phyloP scores from a whole-genome alignment of 2,113 vertebrate species.

The Anas platyrhynchos region DNA sequence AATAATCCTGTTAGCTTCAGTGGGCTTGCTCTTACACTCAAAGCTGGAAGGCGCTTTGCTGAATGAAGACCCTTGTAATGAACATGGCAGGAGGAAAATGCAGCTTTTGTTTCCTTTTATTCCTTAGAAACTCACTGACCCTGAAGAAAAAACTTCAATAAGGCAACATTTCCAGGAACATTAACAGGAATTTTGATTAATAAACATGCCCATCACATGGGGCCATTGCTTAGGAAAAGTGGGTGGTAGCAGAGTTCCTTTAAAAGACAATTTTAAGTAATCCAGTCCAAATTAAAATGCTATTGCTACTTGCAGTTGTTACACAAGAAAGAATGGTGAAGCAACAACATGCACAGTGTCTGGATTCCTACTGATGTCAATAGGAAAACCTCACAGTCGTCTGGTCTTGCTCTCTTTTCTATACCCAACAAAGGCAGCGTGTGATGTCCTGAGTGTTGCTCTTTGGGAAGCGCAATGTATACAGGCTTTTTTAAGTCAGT shows the following conservation, averaged over 20 bases:
- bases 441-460: neutral
- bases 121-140: neutral
- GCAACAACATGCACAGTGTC: neutral
- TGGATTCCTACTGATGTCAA: neutral
- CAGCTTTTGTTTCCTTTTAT: constrained; percentile 14
- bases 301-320: neutral
- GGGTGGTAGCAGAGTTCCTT: neutral
- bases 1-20: constrained; percentile 4
- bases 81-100: neutral
- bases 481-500: neutral
- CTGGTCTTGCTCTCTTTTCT: neutral
- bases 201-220: neutral
- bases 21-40: neutral
- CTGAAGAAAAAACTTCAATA: neutral
- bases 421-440: neutral
- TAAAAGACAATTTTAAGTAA: neutral
- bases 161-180: neutral
- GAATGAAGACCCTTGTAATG: neutral
- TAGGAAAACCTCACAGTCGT: neutral
- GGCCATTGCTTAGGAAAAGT: neutral
- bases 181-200: neutral
- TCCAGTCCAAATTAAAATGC: neutral
- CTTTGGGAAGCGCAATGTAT: neutral
- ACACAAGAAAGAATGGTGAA: neutral
- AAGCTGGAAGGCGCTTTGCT: neutral